Conservation (phyloP, 2,113 vertebrate species). For the Sorex fumeus region DNA sequence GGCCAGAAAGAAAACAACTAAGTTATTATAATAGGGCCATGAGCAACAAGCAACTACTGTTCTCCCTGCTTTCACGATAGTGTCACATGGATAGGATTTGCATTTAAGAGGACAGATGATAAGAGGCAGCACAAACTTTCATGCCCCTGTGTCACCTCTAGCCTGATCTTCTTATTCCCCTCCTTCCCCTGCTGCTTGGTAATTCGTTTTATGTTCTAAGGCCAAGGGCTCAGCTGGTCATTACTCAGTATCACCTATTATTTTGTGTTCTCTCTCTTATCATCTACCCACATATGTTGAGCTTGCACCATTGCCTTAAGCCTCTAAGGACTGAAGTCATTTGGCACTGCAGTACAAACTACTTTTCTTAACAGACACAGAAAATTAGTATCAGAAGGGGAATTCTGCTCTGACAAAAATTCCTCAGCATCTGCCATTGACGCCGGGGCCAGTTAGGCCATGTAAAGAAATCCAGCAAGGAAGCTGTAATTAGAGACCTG, state of each 20-base stretch:
- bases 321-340: neutral
- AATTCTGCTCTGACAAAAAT: slow-evolving; percentile 1
- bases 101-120: neutral
- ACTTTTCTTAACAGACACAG: neutral
- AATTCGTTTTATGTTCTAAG: too few species aligned
- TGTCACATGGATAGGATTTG: neutral
- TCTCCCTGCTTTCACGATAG: neutral
- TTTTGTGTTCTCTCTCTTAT: too few species aligned
- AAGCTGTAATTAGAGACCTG: neutral
- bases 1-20: too few species aligned
- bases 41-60: neutral
- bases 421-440: neutral
- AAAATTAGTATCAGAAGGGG: neutral
- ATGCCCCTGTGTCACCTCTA: too few species aligned
- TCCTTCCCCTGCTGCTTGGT: too few species aligned
- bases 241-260: too few species aligned
- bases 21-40: too few species aligned
- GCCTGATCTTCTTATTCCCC: too few species aligned
- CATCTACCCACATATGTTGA: neutral
- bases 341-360: neutral
- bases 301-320: neutral
- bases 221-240: too few species aligned
- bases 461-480: neutral
- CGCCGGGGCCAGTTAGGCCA: neutral
- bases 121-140: neutral